Percentiles rank a stretch among this genome's conserved stretches.
Evolutionary conservation across 2,797 vertebrate genomes (phyloP).

Genomic region (Chromobotia macracanthus): DNA sequence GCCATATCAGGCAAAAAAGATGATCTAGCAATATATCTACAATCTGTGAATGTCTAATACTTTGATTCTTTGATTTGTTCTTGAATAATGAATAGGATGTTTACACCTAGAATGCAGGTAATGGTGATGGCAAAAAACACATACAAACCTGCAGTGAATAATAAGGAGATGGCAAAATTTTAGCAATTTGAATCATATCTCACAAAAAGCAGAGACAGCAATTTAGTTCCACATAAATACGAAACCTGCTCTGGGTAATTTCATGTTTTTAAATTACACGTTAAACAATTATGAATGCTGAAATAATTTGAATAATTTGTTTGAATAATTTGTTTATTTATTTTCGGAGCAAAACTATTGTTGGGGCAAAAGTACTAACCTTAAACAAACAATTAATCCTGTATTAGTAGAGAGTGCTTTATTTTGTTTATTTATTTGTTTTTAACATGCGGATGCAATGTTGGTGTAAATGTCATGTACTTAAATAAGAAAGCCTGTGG

Average conservation of each 20-base stretch:
- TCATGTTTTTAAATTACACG: not conserved
- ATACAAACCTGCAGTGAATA: not conserved
- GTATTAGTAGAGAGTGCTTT: slow-evolving; percentile 14
- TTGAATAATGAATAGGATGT: not conserved
- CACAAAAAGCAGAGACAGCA: not conserved
- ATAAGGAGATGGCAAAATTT: not conserved
- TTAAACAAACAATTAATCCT: slow-evolving; percentile 9
- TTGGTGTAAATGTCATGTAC: not conserved
- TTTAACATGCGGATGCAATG: not conserved
- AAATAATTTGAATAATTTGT: not conserved
- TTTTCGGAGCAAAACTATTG: not conserved
- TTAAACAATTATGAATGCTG: not conserved
- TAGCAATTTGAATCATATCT: not conserved
- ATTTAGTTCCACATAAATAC: not conserved
- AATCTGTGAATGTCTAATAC: not conserved
- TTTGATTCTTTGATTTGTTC: not conserved
- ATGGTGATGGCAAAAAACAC: not conserved
- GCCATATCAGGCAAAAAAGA: slow-evolving; percentile 4
- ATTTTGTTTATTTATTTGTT: not conserved
- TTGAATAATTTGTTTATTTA: not conserved
- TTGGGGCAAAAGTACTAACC: not conserved
- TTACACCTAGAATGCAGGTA: not conserved
- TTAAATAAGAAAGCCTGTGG: not conserved
- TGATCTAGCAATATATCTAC: not conserved
- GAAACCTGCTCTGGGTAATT: not conserved